phyloP scores from a whole-genome alignment of 2,888 invertebrate genomes.

The Drosophila percnosoma region DNA sequence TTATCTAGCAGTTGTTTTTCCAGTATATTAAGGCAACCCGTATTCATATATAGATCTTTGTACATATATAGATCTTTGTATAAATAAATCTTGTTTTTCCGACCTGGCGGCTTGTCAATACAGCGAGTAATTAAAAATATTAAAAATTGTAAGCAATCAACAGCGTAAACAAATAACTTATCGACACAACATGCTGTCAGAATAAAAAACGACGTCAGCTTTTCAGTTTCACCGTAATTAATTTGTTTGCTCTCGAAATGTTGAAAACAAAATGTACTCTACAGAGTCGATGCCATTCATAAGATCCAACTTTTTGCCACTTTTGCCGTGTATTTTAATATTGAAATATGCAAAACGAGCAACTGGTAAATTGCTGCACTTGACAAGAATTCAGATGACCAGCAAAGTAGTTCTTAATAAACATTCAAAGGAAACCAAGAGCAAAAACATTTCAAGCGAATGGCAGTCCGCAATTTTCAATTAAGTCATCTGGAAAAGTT shows the following conservation, averaged over 20 bases:
- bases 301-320: neutral
- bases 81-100: neutral
- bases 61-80: neutral
- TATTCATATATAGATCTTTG: neutral
- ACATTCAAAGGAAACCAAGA: neutral
- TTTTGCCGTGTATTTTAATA: neutral
- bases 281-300: neutral
- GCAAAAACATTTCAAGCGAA: neutral
- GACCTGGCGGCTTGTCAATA: constrained; percentile 1
- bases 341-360: neutral
- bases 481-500: neutral
- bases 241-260: constrained; percentile 11
- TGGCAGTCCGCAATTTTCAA: neutral
- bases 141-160: too few species aligned
- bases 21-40: neutral
- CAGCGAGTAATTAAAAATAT: constrained; percentile 13
- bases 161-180: constrained; percentile 30
- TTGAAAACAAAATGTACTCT: neutral
- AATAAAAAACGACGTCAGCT: constrained; percentile 9
- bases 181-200: constrained; percentile 8
- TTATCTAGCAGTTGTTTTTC: neutral
- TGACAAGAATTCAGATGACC: neutral
- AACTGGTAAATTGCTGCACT: neutral
- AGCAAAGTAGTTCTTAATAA: neutral
- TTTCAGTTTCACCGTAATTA: constrained; percentile 4